phyloP scores from a whole-genome alignment of 2,113 vertebrate genomes.

The Notechis scutatus region DNA sequence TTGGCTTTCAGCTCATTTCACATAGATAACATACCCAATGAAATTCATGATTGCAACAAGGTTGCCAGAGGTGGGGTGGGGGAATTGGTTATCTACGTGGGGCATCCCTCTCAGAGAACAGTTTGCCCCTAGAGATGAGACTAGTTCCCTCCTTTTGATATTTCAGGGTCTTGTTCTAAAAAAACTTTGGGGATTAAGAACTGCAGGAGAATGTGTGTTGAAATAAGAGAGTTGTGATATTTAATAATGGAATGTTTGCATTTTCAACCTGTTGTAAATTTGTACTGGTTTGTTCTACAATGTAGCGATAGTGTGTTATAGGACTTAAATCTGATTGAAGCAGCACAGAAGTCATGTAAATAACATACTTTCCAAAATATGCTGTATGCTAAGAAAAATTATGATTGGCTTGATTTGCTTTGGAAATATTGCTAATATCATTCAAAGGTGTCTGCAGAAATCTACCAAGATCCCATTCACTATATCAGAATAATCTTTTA shows the following conservation, averaged over 20 bases:
- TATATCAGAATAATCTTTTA: not conserved
- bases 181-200: not conserved
- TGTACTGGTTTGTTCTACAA: not conserved
- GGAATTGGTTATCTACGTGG: not conserved
- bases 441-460: not conserved
- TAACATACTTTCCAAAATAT: not conserved
- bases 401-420: not conserved
- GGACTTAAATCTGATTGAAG: not conserved
- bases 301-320: not conserved
- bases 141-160: too few species aligned
- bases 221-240: not conserved
- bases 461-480: not conserved
- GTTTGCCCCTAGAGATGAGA: not conserved
- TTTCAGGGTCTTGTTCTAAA: not conserved
- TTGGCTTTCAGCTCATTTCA: not conserved
- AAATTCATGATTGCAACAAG: not conserved
- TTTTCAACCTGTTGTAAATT: not conserved
- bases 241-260: not conserved
- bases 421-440: not conserved
- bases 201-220: not conserved
- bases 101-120: not conserved
- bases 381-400: not conserved
- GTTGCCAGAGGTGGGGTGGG: not conserved
- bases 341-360: not conserved
- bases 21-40: not conserved